A percentile compares a stretch with the other conserved stretches of the same genome.
phyloP scores from a whole-genome alignment of 2,888 invertebrate genomes.

The Netelia inedita region DNA sequence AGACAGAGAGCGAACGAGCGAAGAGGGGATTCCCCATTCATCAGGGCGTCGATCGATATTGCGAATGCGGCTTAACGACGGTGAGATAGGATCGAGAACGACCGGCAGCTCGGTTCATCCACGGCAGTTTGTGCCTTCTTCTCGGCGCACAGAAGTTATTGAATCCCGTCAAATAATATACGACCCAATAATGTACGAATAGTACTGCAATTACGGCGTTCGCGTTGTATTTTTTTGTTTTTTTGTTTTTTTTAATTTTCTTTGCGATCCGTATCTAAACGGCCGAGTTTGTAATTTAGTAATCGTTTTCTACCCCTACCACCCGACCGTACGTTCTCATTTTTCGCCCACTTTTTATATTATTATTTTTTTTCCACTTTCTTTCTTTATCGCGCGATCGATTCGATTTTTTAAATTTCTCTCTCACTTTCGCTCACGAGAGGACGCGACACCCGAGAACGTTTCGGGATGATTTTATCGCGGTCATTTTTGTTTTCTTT shows the following conservation, averaged over 20 bases:
- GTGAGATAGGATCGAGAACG: slow-evolving; percentile 70
- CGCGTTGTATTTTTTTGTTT: no score
- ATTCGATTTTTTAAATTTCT: slow-evolving; percentile 34
- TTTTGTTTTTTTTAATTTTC: not conserved
- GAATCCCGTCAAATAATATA: slow-evolving; percentile 83
- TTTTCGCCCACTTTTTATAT: not conserved
- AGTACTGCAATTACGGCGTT: slow-evolving; percentile 79
- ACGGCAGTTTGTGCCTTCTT: slow-evolving; percentile 20
- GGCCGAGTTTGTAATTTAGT: slow-evolving; percentile 69
- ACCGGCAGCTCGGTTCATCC: slow-evolving; percentile 41
- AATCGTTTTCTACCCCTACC: slow-evolving; percentile 57
- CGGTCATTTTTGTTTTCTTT: slow-evolving; percentile 58
- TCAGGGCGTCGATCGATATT: slow-evolving; percentile 80
- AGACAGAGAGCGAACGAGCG: slow-evolving; percentile 41
- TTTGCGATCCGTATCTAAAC: slow-evolving; percentile 77
- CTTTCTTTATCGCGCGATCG: slow-evolving; percentile 2
- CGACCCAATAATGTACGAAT: slow-evolving; percentile 83
- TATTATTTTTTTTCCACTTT: slow-evolving; percentile 28
- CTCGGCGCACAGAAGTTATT: slow-evolving; percentile 77
- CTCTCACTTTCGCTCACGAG: slow-evolving; percentile 45
- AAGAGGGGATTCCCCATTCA: slow-evolving; percentile 76
- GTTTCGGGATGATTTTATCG: slow-evolving; percentile 44
- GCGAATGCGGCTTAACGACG: slow-evolving; percentile 80
- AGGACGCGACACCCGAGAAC: slow-evolving; percentile 12
- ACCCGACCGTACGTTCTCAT: not conserved